Base-by-base conservation (phyloP, 1,140 invertebrate species). In the Brachionus angularis region DNA sequence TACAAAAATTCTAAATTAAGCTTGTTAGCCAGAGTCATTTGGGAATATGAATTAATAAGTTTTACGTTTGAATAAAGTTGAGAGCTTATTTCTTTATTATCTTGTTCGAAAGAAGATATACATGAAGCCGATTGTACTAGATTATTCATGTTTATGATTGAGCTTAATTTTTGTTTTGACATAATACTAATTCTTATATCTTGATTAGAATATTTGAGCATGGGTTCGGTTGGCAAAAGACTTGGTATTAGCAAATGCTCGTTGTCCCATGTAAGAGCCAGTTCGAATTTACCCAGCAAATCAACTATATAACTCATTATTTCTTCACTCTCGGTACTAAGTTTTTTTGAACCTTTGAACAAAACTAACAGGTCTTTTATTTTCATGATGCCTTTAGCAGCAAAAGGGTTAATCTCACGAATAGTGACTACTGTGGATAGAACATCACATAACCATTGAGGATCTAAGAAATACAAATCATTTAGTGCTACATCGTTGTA, bases 401-500 rank as follows among this genome's bases (percentile, higher is more conserved):
- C 91, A 80, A 96, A 96, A 0, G 91, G 92, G 84, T 97, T 97
- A 42, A 97, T 94, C 81, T 96, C 93, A 7, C 91, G 80, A 23
- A 96, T 92, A 0, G 93, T 95, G 7, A 98, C 91, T 0, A 97
- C 92, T 80, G 93, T 91, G 0, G 93, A 93, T 12, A 98, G 80
- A 86, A 97, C 91, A 80, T 98, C 94, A 83, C 93, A 98, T 3
- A 98, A 84, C 95, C 95, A 99, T 78, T 98, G 95, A 0, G 95
- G 94, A 81, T 97, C 91, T 14, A 98, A 81, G 79, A 96, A 96
- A 78, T 91, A 92, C 25, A 96, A 84, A 83, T 98, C 93, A 77
- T 92, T 91, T 0, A 98, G 82, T 0, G 91, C 91, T 1, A 91
- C 90, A 81, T 98, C 96, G 77, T 98, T 94, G 78, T 97, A 98